Conservation (phyloP, 1,140 invertebrate species). For the Neodiprion fabricii region DNA sequence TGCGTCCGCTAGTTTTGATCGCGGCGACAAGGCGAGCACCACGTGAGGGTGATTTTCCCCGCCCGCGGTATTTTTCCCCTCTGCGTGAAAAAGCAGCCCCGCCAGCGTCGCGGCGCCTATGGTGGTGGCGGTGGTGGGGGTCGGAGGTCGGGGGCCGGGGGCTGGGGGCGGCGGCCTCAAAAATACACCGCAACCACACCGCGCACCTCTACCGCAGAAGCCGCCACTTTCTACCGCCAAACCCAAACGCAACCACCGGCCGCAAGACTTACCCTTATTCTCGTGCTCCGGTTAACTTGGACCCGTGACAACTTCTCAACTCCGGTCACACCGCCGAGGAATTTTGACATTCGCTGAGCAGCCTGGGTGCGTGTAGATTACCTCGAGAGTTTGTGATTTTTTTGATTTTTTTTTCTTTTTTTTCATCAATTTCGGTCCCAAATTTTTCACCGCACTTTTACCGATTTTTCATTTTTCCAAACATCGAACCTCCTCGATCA, state of each 20-base stretch:
- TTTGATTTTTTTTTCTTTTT: background rate
- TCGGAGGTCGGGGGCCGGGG: slow-evolving; percentile 32
- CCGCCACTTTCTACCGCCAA: slow-evolving; percentile 61
- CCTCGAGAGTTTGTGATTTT: background rate
- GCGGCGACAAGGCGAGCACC: background rate
- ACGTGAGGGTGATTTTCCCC: background rate
- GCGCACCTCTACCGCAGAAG: slow-evolving; percentile 63
- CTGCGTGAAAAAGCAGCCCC: slow-evolving; percentile 19
- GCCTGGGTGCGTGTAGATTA: background rate
- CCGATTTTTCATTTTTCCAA: background rate
- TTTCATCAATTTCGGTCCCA: background rate
- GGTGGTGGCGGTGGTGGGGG: slow-evolving; percentile 13
- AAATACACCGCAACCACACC: slow-evolving; percentile 64
- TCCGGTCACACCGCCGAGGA: background rate
- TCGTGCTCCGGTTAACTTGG: slow-evolving; percentile 6
- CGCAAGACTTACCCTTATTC: slow-evolving; percentile 7
- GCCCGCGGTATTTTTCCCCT: slow-evolving; percentile 25
- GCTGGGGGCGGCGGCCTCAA: slow-evolving; percentile 61
- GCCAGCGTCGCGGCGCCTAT: slow-evolving; percentile 12
- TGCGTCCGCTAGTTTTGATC: background rate
- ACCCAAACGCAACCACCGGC: slow-evolving; percentile 55
- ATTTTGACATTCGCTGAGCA: too few relatives aligned
- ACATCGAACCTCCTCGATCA: background rate
- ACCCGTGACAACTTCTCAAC: background rate
- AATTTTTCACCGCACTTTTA: background rate